Conservation (phyloP, 2,797 vertebrate genomes). For the Anabas testudineus region DNA sequence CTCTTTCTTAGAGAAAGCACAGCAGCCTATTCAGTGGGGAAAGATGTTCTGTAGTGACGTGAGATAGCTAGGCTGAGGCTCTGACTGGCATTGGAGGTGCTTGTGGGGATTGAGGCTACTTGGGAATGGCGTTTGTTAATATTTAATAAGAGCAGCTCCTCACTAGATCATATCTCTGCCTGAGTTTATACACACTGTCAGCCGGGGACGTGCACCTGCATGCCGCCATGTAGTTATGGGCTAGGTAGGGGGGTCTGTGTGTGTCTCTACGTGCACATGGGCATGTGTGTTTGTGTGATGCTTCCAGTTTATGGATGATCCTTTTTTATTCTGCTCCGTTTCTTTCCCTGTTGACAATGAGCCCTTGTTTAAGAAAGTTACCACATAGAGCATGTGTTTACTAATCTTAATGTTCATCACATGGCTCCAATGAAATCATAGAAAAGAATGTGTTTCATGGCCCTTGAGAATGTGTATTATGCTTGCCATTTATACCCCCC, state of each 20-base stretch:
- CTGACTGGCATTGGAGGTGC: slow-evolving; percentile 76
- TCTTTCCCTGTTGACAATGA: slow-evolving; percentile 48
- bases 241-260: slow-evolving; percentile 52
- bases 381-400: slow-evolving; percentile 51
- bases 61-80: slow-evolving; percentile 74
- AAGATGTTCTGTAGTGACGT: slow-evolving; percentile 72
- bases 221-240: slow-evolving; percentile 79
- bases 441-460: slow-evolving; percentile 66
- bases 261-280: slow-evolving; percentile 24
- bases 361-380: slow-evolving; percentile 58
- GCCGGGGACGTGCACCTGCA: slow-evolving; percentile 76
- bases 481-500: slow-evolving; percentile 62
- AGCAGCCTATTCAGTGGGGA: slow-evolving; percentile 79
- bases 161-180: slow-evolving; percentile 83
- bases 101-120: slow-evolving; percentile 82
- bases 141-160: slow-evolving; percentile 86
- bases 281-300: slow-evolving; percentile 35
- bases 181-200: slow-evolving; percentile 81
- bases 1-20: slow-evolving; percentile 75
- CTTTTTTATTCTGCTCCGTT: slow-evolving; percentile 26
- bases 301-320: slow-evolving; percentile 51
- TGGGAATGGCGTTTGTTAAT: slow-evolving; percentile 86
- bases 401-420: slow-evolving; percentile 62
- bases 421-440: slow-evolving; percentile 61
- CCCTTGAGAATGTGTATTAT: slow-evolving; percentile 76